phyloP scores from a whole-genome alignment of 2,888 invertebrate species.

The Polyommatus iphigenia region DNA sequence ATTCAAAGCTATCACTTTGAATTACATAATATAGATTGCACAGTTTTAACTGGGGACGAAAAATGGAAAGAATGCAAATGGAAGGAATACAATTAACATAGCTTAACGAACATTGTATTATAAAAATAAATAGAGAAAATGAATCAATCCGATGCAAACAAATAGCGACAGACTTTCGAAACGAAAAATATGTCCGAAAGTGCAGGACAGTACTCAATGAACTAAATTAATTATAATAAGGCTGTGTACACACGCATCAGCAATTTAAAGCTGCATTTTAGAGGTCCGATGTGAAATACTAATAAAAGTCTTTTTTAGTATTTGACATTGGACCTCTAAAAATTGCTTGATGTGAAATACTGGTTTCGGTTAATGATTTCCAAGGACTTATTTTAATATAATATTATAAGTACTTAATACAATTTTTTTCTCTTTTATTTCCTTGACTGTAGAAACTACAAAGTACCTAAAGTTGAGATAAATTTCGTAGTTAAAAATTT shows the following conservation, averaged over 20 bases:
- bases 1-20: too few relatives aligned
- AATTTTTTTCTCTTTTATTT: too few relatives aligned
- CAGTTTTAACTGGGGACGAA: not conserved
- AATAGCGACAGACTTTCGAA: conserved; percentile 34
- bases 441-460: too few relatives aligned
- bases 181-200: conserved; percentile 36
- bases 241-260: conserved; percentile 32
- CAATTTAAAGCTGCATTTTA: not conserved
- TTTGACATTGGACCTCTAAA: too few relatives aligned
- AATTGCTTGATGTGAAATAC: too few relatives aligned
- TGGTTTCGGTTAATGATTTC: not conserved
- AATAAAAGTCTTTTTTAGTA: too few relatives aligned
- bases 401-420: too few relatives aligned
- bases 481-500: too few relatives aligned
- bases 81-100: not conserved
- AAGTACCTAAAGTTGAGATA: too few relatives aligned
- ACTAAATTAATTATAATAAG: conserved; percentile 41
- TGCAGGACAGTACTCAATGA: conserved; percentile 37
- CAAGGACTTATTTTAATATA: too few relatives aligned
- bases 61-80: not conserved
- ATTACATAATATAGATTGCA: too few relatives aligned
- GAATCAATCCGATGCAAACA: conserved; percentile 35
- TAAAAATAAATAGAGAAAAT: conserved; percentile 30
- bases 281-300: not conserved
- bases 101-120: conserved; percentile 8